Evolutionary conservation across 2,797 vertebrate genomes (phyloP).

Genomic region (Huso huso): DNA sequence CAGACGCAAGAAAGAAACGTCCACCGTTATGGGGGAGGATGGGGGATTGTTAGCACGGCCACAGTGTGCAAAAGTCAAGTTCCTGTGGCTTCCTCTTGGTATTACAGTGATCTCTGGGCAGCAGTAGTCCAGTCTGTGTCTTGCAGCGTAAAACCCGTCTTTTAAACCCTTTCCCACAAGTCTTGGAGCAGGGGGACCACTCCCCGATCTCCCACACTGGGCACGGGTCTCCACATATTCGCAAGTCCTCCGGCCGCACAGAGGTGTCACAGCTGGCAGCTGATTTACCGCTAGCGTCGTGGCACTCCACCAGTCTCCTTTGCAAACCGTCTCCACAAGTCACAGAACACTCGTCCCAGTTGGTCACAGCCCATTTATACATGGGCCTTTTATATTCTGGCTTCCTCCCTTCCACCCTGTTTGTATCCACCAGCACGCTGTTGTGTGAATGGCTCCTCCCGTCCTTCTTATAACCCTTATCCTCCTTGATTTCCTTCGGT

Average conservation of each 20-base stretch:
- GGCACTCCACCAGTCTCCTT: conserved; percentile 77
- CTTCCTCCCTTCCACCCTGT: conserved; percentile 56
- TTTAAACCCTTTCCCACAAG: conserved; percentile 90
- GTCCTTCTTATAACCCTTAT: conserved; percentile 67
- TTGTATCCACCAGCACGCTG: conserved; percentile 70
- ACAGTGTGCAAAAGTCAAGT: conserved; percentile 88
- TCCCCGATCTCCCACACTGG: conserved; percentile 74
- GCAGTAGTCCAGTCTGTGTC: conserved; percentile 51
- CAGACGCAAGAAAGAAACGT: conserved; percentile 21
- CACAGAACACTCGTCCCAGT: conserved; percentile 81
- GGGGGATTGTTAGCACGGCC: conserved; percentile 63
- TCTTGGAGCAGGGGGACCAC: conserved; percentile 92
- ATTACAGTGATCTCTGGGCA: conserved; percentile 80
- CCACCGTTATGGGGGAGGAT: conserved; percentile 25
- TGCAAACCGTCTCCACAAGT: conserved; percentile 80
- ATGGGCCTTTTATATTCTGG: conserved; percentile 56
- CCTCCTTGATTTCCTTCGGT: conserved; percentile 78
- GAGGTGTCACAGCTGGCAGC: conserved; percentile 61
- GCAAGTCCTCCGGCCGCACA: conserved; percentile 65
- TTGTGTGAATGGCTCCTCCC: conserved; percentile 58
- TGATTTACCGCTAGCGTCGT: conserved; percentile 57
- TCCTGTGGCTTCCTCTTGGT: conserved; percentile 90
- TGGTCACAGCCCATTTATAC: conserved; percentile 72
- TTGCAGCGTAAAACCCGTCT: conserved; percentile 73
- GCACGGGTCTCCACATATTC: conserved; percentile 80